Percentiles rank a stretch among this genome's conserved stretches.
Evolutionary conservation across 2,113 vertebrate species (phyloP).

Genomic region (Microtus ochrogaster): DNA sequence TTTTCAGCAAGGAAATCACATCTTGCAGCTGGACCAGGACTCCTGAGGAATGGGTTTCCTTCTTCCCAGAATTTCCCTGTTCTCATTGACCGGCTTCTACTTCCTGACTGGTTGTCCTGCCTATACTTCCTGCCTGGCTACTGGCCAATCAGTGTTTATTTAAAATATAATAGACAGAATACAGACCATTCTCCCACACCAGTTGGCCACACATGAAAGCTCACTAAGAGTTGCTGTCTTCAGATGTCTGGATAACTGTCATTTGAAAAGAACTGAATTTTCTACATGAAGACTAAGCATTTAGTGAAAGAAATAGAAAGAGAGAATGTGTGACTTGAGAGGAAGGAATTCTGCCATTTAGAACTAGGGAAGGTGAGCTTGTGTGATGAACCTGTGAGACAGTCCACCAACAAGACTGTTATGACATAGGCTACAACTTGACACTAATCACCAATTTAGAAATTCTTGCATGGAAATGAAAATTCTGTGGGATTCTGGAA

Average conservation of each 20-base stretch:
- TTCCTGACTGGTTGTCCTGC: no score
- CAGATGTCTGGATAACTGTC: background rate
- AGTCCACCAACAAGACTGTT: background rate
- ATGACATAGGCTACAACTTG: background rate
- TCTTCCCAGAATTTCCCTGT: no score
- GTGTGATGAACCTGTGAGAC: background rate
- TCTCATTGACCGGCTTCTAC: no score
- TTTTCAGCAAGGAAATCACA: no score
- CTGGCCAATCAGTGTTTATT: no score
- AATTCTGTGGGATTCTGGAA: background rate
- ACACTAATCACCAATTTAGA: background rate
- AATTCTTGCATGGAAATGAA: constrained; percentile 42
- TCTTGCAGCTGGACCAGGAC: no score
- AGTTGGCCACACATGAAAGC: background rate
- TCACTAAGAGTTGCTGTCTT: background rate
- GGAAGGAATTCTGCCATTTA: background rate
- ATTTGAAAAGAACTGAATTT: background rate
- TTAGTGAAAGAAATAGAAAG: background rate
- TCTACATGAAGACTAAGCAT: background rate
- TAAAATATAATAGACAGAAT: no score
- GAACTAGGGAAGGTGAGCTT: background rate
- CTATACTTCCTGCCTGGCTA: no score
- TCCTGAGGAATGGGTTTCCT: no score
- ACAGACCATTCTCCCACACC: no score
- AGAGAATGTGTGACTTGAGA: background rate